Percentiles rank a stretch among this genome's conserved stretches.
These are phyloP conservation scores for Coecobrya sp. DNA, from an alignment of 2,888 invertebrate species.

Conservation along the genomic window DNA sequence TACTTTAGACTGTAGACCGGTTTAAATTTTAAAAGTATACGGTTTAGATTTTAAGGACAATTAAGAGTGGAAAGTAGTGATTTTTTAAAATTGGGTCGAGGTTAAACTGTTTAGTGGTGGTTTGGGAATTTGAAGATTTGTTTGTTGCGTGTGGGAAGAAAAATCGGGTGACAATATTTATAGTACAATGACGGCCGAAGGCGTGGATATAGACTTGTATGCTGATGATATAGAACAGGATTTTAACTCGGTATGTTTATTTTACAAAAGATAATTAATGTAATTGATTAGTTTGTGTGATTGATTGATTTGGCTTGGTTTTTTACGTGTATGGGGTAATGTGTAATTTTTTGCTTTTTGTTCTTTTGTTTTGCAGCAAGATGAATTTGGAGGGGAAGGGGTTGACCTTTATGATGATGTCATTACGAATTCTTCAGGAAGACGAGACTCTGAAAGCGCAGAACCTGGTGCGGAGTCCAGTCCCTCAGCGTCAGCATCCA, in stretches of 20 bases:
- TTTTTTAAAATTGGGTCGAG: too few relatives aligned
- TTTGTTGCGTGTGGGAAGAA: too few relatives aligned
- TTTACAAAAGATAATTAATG: too few relatives aligned
- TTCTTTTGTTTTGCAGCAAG: slow-evolving; percentile 88
- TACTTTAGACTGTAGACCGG: too few relatives aligned
- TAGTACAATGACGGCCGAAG: slow-evolving; percentile 91
- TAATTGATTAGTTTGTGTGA: too few relatives aligned
- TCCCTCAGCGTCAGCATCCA: slow-evolving; percentile 65
- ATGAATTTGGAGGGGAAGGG: slow-evolving; percentile 94
- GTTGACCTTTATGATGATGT: slow-evolving; percentile 99
- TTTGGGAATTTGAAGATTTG: too few relatives aligned
- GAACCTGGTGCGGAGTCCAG: slow-evolving; percentile 65
- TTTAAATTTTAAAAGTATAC: neutral
- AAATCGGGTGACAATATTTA: too few relatives aligned
- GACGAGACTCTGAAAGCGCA: slow-evolving; percentile 87
- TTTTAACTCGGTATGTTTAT: slow-evolving; percentile 89
- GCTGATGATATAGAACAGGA: slow-evolving; percentile 98
- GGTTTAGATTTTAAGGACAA: too few relatives aligned
- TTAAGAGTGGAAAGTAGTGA: too few relatives aligned
- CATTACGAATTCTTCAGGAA: slow-evolving; percentile 92
- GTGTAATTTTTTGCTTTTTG: neutral
- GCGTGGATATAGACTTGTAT: slow-evolving; percentile 98
- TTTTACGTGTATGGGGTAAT: neutral
- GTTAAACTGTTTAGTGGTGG: too few relatives aligned
- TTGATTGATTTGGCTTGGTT: too few relatives aligned